phyloP scores from a whole-genome alignment of 2,888 invertebrate species.

The Byasa hedistus region DNA sequence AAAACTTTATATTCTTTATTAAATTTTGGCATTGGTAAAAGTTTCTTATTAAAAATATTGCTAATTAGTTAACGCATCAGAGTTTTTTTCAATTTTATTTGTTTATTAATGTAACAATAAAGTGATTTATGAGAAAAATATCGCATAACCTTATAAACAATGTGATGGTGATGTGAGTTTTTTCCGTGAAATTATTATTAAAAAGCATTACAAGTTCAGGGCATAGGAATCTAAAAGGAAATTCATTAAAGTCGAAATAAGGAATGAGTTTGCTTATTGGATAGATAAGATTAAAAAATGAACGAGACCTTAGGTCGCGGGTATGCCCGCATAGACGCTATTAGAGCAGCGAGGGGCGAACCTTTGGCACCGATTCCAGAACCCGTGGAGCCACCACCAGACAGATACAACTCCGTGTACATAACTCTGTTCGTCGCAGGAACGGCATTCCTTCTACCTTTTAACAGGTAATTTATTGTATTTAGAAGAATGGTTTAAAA shows the following conservation, averaged over 20 bases:
- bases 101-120: slow-evolving; percentile 18
- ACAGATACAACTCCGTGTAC: slow-evolving; percentile 86
- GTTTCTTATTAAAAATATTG: slow-evolving; percentile 2
- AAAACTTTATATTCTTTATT: slow-evolving; percentile 3
- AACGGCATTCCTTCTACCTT: slow-evolving; percentile 93
- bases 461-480: slow-evolving; percentile 85
- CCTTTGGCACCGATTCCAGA: slow-evolving; percentile 55
- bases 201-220: not conserved
- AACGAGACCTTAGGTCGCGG: slow-evolving; percentile 84
- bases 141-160: slow-evolving; percentile 7
- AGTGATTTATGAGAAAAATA: slow-evolving; percentile 3
- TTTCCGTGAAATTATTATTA: not conserved
- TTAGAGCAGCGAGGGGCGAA: slow-evolving; percentile 77
- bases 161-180: not conserved
- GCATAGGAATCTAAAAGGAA: not conserved
- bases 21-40: not conserved
- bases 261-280: slow-evolving; percentile 20
- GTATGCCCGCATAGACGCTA: slow-evolving; percentile 82
- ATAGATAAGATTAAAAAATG: slow-evolving; percentile 56
- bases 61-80: slow-evolving; percentile 8
- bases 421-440: slow-evolving; percentile 90
- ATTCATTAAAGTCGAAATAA: not conserved
- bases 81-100: not conserved
- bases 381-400: slow-evolving; percentile 84
- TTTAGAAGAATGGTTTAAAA: not conserved